Base-by-base conservation (phyloP, 2,797 vertebrate genomes). In the Gymnoscopelus braueri region DNA sequence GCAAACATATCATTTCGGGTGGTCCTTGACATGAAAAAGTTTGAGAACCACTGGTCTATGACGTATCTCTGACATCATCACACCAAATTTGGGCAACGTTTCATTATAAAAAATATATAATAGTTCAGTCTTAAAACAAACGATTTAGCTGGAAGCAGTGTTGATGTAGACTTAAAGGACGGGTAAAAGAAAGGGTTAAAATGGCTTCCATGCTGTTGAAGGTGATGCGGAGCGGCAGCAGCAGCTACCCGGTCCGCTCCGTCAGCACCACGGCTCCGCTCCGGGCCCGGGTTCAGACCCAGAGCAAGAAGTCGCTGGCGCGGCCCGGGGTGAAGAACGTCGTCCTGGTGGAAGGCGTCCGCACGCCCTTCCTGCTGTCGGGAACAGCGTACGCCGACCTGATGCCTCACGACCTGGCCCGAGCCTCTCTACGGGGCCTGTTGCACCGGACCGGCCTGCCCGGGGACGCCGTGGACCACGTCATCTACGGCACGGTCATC, bases 351-450 rank as follows among this genome's bases (percentile, higher is more conserved):
- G 98, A 99, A 23, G 97, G 97, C 0, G 97, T 99, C 57, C 95
- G 98, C 51, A 98, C 94, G 5, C 97, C 98, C 0, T 99, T 99
- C 65, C 87, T 98, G 39, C 23, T 88, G 83, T 96, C 97, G 5
- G 97, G 98, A 84, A 98, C 97, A 69, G 90, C 92, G 97, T 99
- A 90, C 85, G 97, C 95, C 56, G 96, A 99, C 69, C 83, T 99
- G 63, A 99, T 99, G 98, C 96, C 97, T 0, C 97, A 99, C 44
- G 98, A 99, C 85, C 83, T 99, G 75, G 96, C 95, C 65, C 95
- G 98, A 93, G 94, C 95, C 71, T 93, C 97, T 2, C 89, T 99
- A 77, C 93, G 93, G 85, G 97, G 97, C 52, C 85, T 99, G 53
- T 87, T 99, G 75, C 90, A 91, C 69, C 92, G 63, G 69, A 98